Evolutionary conservation across 2,888 invertebrate species (phyloP), one percentile per base, ranked within the genome.

Genomic region (Cremastobaeus sp.): DNA sequence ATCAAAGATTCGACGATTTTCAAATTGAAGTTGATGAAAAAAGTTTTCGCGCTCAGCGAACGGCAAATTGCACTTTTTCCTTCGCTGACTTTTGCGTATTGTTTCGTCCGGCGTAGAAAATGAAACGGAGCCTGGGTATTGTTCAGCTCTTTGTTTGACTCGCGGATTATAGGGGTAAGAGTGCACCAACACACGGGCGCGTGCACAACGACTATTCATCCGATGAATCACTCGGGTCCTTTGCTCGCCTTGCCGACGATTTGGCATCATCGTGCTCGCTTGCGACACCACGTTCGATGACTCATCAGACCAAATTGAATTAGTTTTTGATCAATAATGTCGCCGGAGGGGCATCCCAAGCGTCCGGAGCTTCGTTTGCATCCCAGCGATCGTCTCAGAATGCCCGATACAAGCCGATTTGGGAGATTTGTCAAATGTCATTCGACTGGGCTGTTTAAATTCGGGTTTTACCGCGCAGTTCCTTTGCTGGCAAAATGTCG

Each of bases 281-380:
- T 41, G 48, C 41, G 32, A 55, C 48, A 66, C 43, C 25, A 30
- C 21, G 35, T 47, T 55, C 48, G 65, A 66, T 66, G 65, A 66
- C 39, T 66, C 65, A 66, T 55, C 48, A 18, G 11, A 43, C 21
- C 11, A 48, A 66, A 48, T 66, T 66, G 55, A 66, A 55, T 66
- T 66, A 66, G 32, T 66, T 55, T 55, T 55, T 55, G 55, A 66
- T 66, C 65, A 55, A 66, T 65, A 65, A 30, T 34, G 32, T 39
- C 55, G 12, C 55, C 35, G 25, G 37, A 37, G 47, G 28, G 15
- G 15, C 12, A 28, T 11, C 11, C 6, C n/a, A 39, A n/a, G 15
- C 30, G 41, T 18, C 28, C 41, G 9, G 41, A 21, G 41, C 12
- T 14, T 8, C 17, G 20, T 41, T 28, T 37, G 39, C 1, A 35